Evolutionary conservation across 2,888 invertebrate genomes (phyloP).

Genomic region (Hipparchia semele): DNA sequence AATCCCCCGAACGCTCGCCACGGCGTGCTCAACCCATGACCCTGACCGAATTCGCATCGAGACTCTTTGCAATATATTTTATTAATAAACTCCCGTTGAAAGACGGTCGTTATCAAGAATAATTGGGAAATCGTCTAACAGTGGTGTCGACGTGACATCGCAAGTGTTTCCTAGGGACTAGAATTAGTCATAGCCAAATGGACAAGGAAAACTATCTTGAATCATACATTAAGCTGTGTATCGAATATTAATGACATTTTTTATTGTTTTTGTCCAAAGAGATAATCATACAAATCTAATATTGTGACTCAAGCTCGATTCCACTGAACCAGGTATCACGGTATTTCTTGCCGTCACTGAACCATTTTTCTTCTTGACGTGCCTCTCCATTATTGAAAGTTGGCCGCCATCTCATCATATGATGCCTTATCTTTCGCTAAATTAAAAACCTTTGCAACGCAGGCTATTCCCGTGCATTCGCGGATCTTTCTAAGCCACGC

Average conservation of each 20-base stretch:
- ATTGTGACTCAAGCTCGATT: neutral
- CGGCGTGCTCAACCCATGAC: constrained; percentile 34
- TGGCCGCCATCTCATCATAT: no score
- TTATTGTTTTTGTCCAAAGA: neutral
- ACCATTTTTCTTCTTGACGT: no score
- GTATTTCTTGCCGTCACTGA: no score
- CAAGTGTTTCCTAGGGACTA: constrained; percentile 4
- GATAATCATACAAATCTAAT: neutral
- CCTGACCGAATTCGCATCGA: constrained; percentile 43
- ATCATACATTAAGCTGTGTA: neutral
- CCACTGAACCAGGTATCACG: neutral
- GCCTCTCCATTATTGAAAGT: no score
- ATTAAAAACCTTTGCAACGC: no score
- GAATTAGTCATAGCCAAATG: constrained; percentile 1
- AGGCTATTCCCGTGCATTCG: no score
- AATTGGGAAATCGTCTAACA: neutral
- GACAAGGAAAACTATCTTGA: constrained; percentile 2
- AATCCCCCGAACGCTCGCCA: constrained; percentile 1
- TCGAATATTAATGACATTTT: neutral
- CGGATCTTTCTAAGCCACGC: no score
- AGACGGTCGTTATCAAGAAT: neutral
- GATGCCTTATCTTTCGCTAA: no score
- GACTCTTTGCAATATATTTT: constrained; percentile 7
- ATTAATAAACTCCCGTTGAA: neutral
- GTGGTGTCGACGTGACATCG: neutral